Evolutionary conservation across 2,888 invertebrate genomes (phyloP).

Genomic region (Teleiodes luculella): DNA sequence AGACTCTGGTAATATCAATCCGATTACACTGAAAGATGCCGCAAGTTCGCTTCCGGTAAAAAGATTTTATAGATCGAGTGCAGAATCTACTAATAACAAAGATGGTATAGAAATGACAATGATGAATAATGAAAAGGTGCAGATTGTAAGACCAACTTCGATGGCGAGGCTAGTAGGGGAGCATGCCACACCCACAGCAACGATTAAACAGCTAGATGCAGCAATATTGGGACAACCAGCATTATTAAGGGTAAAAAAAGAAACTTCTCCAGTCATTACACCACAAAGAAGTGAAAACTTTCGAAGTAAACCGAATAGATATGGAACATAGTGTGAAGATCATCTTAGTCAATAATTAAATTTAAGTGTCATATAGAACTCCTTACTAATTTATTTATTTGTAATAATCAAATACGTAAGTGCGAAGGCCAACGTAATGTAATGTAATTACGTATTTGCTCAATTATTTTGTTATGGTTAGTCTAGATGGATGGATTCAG

Average conservation of each 20-base stretch:
- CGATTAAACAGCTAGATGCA: slow-evolving; percentile 21
- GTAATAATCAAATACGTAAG: slow-evolving; percentile 14
- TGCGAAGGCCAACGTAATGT: slow-evolving; percentile 16
- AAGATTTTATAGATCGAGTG: slow-evolving; percentile 66
- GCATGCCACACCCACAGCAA: slow-evolving; percentile 47
- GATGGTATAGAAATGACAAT: slow-evolving; percentile 51
- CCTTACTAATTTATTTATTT: slow-evolving; percentile 60
- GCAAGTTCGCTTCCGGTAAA: slow-evolving; percentile 46
- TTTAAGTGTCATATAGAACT: slow-evolving; percentile 62
- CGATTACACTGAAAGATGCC: slow-evolving; percentile 35
- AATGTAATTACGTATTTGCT: slow-evolving; percentile 19
- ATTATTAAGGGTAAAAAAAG: slow-evolving; percentile 28
- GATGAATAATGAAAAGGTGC: slow-evolving; percentile 62
- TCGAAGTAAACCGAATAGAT: slow-evolving; percentile 33
- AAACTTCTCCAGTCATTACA: slow-evolving; percentile 42
- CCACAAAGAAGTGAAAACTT: slow-evolving; percentile 34
- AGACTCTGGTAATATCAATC: slow-evolving; percentile 40
- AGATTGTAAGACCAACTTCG: slow-evolving; percentile 60
- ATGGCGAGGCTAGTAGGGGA: slow-evolving; percentile 52
- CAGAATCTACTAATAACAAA: slow-evolving; percentile 34
- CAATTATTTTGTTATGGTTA: slow-evolving; percentile 23
- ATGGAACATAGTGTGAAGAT: slow-evolving; percentile 49
- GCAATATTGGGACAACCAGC: slow-evolving; percentile 10
- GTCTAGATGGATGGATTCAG: slow-evolving; percentile 46
- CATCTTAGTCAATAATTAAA: slow-evolving; percentile 61